Evolutionary conservation across 2,888 invertebrate genomes (phyloP), one percentile per base, ranked within the genome.

Genomic region (Lagria hirta): DNA sequence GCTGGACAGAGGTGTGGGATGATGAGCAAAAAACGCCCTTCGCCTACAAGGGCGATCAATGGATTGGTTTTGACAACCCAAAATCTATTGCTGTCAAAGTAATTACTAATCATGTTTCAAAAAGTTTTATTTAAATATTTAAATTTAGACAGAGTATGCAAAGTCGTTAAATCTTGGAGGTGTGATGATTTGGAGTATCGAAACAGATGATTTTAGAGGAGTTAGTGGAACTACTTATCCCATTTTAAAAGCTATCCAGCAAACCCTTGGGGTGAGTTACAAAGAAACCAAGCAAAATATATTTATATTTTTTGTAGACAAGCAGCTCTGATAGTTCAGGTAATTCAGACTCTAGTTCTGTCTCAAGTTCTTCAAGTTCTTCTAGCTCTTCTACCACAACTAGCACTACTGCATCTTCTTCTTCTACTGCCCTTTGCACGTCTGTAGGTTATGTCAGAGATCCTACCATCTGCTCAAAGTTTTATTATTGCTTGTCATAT

Each of bases 121-220:
- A n/a, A n/a, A n/a, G n/a, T n/a, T n/a, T n/a, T n/a, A n/a, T n/a
- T n/a, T n/a, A n/a, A n/a, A n/a, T n/a, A n/a, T n/a, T n/a, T n/a
- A n/a, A n/a, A n/a, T n/a, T n/a, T n/a, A n/a, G n/a, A n/a, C n/a
- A n/a, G 42, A 70, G 55, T 72, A 67, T 51, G 67, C 74, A 17
- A 62, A 74, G 63, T 51, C 70, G 34, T 43, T 66, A 40, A 53
- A 74, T 38, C 61, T 82, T 35, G 75, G 75, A 35, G 88, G 86
- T 14, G 74, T 78, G 0, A 88, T 89, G 88, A 61, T 85, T 0
- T 90, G 89, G 89, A 84, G 86, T 24, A 74, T 89, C 5, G 90
- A 90, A 63, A 84, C 84, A 3, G 89, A 89, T 56, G 89, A 89
- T 61, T 85, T 86, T 57, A 71, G 63, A 7, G 85, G 83, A 0